Evolutionary conservation across 1,140 invertebrate species (phyloP), one percentile per base, ranked within the genome.

Genomic region (Elysia chlorotica): DNA sequence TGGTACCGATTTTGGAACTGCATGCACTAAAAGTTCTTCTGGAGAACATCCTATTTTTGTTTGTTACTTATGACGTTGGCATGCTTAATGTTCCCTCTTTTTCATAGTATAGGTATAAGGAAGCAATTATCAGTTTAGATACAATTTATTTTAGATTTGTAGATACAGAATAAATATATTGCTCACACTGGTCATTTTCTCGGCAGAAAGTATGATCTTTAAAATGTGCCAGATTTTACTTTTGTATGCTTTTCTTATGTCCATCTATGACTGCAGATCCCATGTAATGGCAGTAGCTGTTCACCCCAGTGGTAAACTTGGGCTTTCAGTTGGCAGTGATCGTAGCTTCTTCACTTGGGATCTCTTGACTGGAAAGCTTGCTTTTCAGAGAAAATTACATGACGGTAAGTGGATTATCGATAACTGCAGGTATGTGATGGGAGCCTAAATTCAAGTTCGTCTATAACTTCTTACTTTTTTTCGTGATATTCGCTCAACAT

Each of bases 331-430:
- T 31, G 95, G 95, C 23, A 91, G 90, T 69, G 96, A 98, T 86
- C 92, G 91, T 74, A 93, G 93, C 2, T 86, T 98, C 25, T 89
- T 93, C 79, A 97, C 96, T 0, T 99, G 96, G 96, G 97, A 99
- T 89, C 88, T 99, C 71, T 89, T 98, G 0, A 97, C 96, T 88
- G 96, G 96, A 0, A 90, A 94, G 76, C 91, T 91, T 82, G 94
- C 95, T 1, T 98, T 94, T 85, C 92, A 93, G 0, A 95, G 93
- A 2, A 97, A 98, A 85, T 86, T 97, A 5, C 88, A 90, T 75
- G 77, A 80, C 84, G 85, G 84, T 85, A 74, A 4, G 33, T 70
- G 14, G 5, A 41, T 35, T 28, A 10, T 35, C n/a, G 17, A 17
- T 19, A 41, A n/a, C 21, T 66, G 23, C 4, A 30, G 14, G 5